Conservation (phyloP, 2,113 vertebrate species). For the Ptyas mucosa region DNA sequence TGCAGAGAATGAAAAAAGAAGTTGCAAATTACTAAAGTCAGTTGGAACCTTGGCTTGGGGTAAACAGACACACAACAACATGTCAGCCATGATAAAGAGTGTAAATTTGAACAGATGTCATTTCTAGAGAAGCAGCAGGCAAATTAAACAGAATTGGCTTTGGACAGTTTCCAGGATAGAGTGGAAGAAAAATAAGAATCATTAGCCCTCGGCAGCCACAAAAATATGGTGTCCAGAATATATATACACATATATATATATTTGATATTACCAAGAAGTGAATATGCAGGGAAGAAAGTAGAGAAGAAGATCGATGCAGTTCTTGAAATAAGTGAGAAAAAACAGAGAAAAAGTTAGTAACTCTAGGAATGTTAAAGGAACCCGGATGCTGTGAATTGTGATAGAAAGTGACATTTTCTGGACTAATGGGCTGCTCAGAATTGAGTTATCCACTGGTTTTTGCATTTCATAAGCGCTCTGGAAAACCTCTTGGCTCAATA, state of each 20-base stretch:
- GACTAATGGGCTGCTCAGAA: background rate
- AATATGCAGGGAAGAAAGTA: background rate
- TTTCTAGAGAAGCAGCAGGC: constrained; percentile 72
- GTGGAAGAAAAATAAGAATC: constrained; percentile 52
- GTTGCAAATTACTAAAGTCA: constrained; percentile 70
- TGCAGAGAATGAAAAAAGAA: constrained; percentile 56
- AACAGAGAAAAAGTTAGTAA: background rate
- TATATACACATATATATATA: constrained; percentile 43
- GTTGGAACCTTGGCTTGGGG: constrained; percentile 66
- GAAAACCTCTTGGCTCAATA: background rate
- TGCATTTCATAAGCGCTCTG: background rate
- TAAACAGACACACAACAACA: constrained; percentile 73
- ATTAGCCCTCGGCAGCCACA: constrained; percentile 26
- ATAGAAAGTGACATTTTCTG: background rate
- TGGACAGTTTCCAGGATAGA: constrained; percentile 68
- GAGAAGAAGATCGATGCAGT: constrained; percentile 20
- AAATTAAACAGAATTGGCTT: constrained; percentile 71
- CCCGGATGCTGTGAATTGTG: background rate
- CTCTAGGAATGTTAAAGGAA: background rate
- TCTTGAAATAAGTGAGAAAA: background rate
- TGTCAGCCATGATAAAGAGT: constrained; percentile 72
- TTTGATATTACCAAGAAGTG: background rate
- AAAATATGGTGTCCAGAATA: constrained; percentile 52
- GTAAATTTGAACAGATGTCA: constrained; percentile 79
- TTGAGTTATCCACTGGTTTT: background rate